phyloP scores from a whole-genome alignment of 2,113 vertebrate genomes.

The Cyprinodon tularosa region DNA sequence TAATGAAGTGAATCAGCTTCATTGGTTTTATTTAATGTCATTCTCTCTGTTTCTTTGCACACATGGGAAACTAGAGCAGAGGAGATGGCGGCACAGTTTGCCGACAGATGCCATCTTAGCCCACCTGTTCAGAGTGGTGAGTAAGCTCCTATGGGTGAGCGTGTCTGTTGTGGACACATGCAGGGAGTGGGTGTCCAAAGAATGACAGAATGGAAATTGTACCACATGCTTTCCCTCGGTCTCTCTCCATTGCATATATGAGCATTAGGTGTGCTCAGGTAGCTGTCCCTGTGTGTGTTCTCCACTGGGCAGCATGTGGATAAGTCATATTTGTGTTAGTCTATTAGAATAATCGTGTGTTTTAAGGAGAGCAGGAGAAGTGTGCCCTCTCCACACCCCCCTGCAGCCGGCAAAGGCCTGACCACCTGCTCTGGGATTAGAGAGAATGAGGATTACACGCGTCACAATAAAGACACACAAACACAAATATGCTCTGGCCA shows the following conservation, averaged over 20 bases:
- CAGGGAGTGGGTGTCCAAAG: constrained; percentile 9
- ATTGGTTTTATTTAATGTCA: background rate
- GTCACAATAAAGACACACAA: constrained; percentile 78
- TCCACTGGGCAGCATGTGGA: background rate
- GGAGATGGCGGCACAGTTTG: constrained; percentile 62
- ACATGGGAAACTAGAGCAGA: constrained; percentile 65
- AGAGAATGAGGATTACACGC: constrained; percentile 79
- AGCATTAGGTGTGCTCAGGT: constrained; percentile 20
- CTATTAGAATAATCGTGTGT: constrained; percentile 43
- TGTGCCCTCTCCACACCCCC: constrained; percentile 60
- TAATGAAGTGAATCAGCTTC: background rate
- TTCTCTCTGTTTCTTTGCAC: constrained; percentile 17
- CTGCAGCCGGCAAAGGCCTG: constrained; percentile 73
- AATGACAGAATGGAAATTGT: constrained; percentile 22
- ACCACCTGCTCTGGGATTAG: constrained; percentile 83
- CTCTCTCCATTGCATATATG: background rate
- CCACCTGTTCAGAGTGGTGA: constrained; percentile 72
- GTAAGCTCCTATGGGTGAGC: constrained; percentile 42
- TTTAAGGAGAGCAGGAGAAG: constrained; percentile 56
- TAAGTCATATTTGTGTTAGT: constrained; percentile 30
- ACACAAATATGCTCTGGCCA: constrained; percentile 69
- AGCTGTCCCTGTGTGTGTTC: constrained; percentile 20
- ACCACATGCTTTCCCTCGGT: constrained; percentile 28
- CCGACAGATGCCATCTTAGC: constrained; percentile 69
- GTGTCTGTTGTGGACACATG: constrained; percentile 44